Evolutionary conservation across 2,888 invertebrate species (phyloP), one percentile per base, ranked within the genome.

Genomic region (Caenorhabditis sinica): DNA sequence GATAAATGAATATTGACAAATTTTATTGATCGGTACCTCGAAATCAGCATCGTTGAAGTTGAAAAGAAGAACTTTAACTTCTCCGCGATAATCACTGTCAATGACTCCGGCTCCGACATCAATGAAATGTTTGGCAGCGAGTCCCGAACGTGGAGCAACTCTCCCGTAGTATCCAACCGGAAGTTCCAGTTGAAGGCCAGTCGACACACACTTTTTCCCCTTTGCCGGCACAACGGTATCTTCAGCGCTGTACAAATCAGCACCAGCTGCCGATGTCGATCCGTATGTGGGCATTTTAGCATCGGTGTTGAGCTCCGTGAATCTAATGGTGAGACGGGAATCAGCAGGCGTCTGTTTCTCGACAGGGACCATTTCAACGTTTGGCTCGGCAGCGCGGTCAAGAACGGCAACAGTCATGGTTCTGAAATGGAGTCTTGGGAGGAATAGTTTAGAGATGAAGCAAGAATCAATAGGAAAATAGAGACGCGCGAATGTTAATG

Each of bases 41-140:
- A 98, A 98, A 58, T 96, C 95, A 45, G 93, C 93, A 63, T 96
- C 95, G 0, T 96, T 95, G 93, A 97, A 97, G 93, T 99, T 99
- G 93, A 98, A 99, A 25, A 99, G 93, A 0, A 99, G 95, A 0
- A 94, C 94, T 68, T 90, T 90, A 63, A 93, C 71, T 60, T 91
- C 90, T 53, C 93, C 93, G 15, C 98, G 95, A 93, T 97, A 97
- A 93, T 98, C 97, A 93, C 96, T 96, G 94, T 98, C 98, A 56
- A 98, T 95, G 0, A 98, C 97, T 33, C 97, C 97, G n/a, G 89
- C 89, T 6, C 89, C 89, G 36, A 88, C 88, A 60, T 88, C 98
- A 90, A 99, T 97, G 92, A 96, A 96, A 93, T 97, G 95, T 93
- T 99, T 99, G 82, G 95, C 95, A 23, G 99, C 97, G 30, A 89